Percentiles rank a stretch among this genome's conserved stretches.
Conservation (phyloP, 1,140 invertebrate species). For the Bombus ignitus region DNA sequence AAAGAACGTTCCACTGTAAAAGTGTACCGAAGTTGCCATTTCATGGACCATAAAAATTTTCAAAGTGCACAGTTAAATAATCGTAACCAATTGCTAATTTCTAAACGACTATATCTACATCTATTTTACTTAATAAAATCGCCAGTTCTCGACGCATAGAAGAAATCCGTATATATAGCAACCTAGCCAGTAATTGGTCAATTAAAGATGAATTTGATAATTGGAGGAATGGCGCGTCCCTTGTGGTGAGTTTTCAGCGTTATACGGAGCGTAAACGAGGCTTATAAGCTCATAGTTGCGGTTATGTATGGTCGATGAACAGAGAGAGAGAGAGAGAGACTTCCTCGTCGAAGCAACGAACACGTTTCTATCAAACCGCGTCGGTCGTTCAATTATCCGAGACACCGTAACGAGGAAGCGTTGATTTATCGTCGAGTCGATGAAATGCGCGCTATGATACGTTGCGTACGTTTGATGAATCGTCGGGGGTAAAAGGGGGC, state of each 20-base stretch:
- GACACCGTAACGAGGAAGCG: slow-evolving; percentile 55
- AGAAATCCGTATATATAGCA: background rate
- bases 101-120: background rate
- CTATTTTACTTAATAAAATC: background rate
- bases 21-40: too few relatives aligned
- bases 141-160: background rate
- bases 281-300: background rate
- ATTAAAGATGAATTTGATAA: slow-evolving; percentile 19
- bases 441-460: slow-evolving; percentile 43
- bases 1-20: too few relatives aligned
- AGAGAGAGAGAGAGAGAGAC: background rate
- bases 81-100: too few relatives aligned
- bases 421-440: slow-evolving; percentile 52
- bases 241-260: background rate
- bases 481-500: too few relatives aligned
- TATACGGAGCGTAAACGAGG: slow-evolving; percentile 28
- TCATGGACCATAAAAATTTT: too few relatives aligned
- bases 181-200: background rate
- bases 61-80: too few relatives aligned
- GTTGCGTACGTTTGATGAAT: too few relatives aligned
- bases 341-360: slow-evolving; percentile 9
- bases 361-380: slow-evolving; percentile 47
- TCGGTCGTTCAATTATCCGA: slow-evolving; percentile 55
- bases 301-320: background rate
- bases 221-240: background rate